phyloP scores from a whole-genome alignment of 2,797 vertebrate genomes.

The Antrozous pallidus region DNA sequence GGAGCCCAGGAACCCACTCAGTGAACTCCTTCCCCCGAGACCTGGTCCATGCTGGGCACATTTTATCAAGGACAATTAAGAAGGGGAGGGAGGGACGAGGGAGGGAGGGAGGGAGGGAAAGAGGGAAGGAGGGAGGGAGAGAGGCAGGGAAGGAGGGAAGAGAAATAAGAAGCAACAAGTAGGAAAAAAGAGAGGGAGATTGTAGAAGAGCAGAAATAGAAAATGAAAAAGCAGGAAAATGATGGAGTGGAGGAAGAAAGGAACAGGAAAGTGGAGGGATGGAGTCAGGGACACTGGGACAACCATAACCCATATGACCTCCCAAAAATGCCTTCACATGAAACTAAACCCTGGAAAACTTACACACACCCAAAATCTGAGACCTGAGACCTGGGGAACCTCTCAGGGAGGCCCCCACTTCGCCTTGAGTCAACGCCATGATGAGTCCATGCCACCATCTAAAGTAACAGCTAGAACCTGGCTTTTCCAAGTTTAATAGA shows the following conservation, averaged over 20 bases:
- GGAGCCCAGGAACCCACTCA: background rate
- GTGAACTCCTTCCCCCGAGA: background rate
- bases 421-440: background rate
- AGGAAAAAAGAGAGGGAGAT: background rate
- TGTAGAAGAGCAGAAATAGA: background rate
- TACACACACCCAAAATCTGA: background rate
- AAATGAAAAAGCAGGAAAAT: background rate
- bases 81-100: background rate
- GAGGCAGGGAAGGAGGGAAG: too few relatives aligned
- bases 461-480: background rate
- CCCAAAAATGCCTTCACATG: background rate
- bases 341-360: background rate
- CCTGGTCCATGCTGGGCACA: background rate
- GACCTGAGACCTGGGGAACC: background rate
- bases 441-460: background rate
- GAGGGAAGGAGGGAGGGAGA: too few relatives aligned
- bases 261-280: background rate
- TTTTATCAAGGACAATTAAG: background rate
- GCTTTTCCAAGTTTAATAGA: background rate
- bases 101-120: too few relatives aligned
- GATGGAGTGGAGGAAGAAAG: too few relatives aligned
- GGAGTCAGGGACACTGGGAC: background rate
- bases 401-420: background rate
- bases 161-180: too few relatives aligned
- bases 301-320: background rate